Conservation (phyloP, 2,888 invertebrate species). For the Mallateleia sp. region DNA sequence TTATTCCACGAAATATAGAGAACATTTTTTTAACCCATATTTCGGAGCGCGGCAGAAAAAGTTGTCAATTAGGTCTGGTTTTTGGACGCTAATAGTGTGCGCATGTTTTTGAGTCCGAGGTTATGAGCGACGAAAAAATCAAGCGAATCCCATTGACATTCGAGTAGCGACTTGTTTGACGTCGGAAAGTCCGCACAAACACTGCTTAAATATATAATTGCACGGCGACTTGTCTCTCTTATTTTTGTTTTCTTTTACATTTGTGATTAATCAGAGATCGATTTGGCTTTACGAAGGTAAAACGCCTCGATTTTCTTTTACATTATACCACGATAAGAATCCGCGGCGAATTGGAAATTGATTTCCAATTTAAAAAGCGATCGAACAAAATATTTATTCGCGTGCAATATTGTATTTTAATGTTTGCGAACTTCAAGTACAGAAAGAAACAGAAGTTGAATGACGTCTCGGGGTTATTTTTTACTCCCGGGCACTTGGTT, state of each 20-base stretch:
- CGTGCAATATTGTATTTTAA: conserved; percentile 23
- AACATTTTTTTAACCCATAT: no score
- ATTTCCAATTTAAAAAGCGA: conserved; percentile 8
- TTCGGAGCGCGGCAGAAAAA: no score
- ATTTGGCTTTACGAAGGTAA: conserved; percentile 44
- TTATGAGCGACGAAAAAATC: conserved; percentile 59
- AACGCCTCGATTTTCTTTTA: conserved; percentile 34
- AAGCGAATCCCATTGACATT: conserved; percentile 64
- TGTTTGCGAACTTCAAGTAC: conserved; percentile 45
- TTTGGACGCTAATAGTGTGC: conserved; percentile 45
- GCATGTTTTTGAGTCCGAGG: conserved; percentile 69
- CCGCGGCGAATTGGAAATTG: conserved; percentile 7
- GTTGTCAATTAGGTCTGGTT: no score
- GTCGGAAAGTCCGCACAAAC: conserved; percentile 58
- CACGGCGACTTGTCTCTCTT: conserved; percentile 14
- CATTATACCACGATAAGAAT: conserved; percentile 18
- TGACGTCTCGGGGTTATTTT: conserved; percentile 13
- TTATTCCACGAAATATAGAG: no score
- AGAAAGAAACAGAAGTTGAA: not conserved
- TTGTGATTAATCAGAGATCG: conserved; percentile 39
- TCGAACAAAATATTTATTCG: conserved; percentile 21
- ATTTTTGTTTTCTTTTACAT: conserved; percentile 13
- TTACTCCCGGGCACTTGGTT: not conserved
- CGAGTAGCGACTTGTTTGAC: conserved; percentile 65
- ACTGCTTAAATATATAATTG: conserved; percentile 48